These are phyloP conservation scores for Rugalucina vietnamica DNA, from an alignment of 2,888 invertebrate species.

Conservation along the genomic window DNA sequence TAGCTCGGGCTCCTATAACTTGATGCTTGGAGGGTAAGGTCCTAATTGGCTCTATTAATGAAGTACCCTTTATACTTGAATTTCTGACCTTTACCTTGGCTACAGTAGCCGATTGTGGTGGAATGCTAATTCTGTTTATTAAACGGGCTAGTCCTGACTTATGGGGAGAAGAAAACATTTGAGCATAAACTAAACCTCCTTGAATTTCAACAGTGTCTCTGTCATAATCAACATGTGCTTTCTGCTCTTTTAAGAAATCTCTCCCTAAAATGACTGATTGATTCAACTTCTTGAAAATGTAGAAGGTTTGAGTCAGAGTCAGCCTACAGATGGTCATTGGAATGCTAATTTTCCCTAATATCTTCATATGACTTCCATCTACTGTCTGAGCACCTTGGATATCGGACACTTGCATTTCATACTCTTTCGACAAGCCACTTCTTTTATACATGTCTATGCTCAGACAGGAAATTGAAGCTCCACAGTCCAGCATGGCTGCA, in stretches of 20 bases:
- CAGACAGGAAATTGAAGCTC: conserved; percentile 33
- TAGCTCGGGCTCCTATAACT: too few relatives aligned
- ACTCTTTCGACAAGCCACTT: conserved; percentile 19
- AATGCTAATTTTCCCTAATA: too few relatives aligned
- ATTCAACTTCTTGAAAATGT: conserved; percentile 29
- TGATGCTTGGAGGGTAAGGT: conserved; percentile 23
- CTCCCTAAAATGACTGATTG: conserved; percentile 38
- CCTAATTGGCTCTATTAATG: conserved; percentile 37
- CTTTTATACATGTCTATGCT: conserved; percentile 29
- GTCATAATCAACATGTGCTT: too few relatives aligned
- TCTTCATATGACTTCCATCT: conserved; percentile 13
- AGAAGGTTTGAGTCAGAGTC: conserved; percentile 30
- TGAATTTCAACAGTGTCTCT: conserved; percentile 26
- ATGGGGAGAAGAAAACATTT: conserved; percentile 27
- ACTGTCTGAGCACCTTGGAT: conserved; percentile 22
- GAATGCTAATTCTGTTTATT: too few relatives aligned
- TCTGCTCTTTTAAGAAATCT: too few relatives aligned
- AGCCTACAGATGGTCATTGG: conserved; percentile 36
- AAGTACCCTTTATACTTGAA: neutral
- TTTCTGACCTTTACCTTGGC: conserved; percentile 20
- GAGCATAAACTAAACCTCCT: conserved; percentile 16
- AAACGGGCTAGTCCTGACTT: conserved; percentile 28
- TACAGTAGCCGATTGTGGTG: too few relatives aligned
- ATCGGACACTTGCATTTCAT: conserved; percentile 5
- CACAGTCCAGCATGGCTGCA: conserved; percentile 40